Evolutionary conservation across 2,888 invertebrate species (phyloP), one percentile per base, ranked within the genome.

Genomic region (Agriopis marginaria): DNA sequence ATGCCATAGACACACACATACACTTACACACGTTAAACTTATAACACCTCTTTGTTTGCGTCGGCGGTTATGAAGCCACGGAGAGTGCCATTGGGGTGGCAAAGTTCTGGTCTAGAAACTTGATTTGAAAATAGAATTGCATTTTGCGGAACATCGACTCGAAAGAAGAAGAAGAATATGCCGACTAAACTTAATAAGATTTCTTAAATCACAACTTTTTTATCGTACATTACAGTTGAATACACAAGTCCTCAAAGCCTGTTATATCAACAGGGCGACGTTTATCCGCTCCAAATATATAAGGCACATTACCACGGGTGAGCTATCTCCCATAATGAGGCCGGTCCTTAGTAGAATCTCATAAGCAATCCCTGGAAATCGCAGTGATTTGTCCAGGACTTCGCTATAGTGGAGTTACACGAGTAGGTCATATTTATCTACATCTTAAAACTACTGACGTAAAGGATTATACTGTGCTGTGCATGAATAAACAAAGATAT

Each of bases 281-380:
- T 67, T 55, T 47, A 62, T 66, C 59, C 66, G 40, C 42, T 32
- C 54, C 17, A 39, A 49, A 64, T 51, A 63, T 51, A 63, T 60
- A 55, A 59, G 63, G 59, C 23, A 39, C 51, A 7, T 56, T 51
- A 55, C 66, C 45, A 54, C 60, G 66, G 54, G 54, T 66, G 70
- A 70, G 63, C 40, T 70, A 66, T 70, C 60, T 55, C 12, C 53
- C 49, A 55, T 70, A 63, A 54, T 66, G 62, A 63, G 49, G 54
- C 45, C 54, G 59, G 63, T 60, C 63, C 50, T 70, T 70, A 66
- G 50, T 55, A 60, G 53, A 70, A 70, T 66, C 66, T 70, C 70
- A 60, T 60, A 66, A 70, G 66, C 50, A 55, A 51, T 63, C 55
- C 61, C 44, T 40, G 64, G 17, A n/a, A 60, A 66, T 49, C 49